A percentile compares a stretch with the other conserved stretches of the same genome.
Conservation (phyloP, 1,140 invertebrate species). For the Euglossa dilemma region DNA sequence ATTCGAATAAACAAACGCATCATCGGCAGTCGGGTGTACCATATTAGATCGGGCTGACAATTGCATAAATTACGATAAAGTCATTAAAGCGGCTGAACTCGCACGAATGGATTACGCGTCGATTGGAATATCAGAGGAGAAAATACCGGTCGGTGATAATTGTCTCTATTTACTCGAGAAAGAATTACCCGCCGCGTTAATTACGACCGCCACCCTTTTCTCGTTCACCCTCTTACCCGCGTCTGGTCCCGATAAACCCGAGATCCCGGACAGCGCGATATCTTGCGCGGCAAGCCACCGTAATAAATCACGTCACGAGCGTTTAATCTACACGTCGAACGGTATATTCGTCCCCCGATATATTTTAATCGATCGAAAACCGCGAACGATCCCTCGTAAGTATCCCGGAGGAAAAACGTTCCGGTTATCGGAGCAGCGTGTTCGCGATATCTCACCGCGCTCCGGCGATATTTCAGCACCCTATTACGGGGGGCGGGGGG, state of each 20-base stretch:
- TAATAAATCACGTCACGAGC: not conserved
- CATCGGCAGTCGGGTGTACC: no score
- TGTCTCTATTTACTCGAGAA: no score
- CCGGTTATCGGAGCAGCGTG: constrained; percentile 19
- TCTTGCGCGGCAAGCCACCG: not conserved
- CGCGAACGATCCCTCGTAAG: not conserved
- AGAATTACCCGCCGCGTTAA: not conserved
- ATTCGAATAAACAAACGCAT: no score
- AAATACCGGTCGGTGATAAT: not conserved
- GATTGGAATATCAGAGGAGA: not conserved
- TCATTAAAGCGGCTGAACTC: not conserved
- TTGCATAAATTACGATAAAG: not conserved
- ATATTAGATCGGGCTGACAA: not conserved
- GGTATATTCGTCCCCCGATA: no score
- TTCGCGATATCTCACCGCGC: constrained; percentile 4
- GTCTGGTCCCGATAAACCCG: not conserved
- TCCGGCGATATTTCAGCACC: constrained; percentile 38
- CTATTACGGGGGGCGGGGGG: constrained; percentile 16
- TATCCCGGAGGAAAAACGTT: not conserved
- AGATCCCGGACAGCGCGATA: not conserved
- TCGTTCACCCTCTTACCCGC: not conserved
- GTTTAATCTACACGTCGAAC: not conserved
- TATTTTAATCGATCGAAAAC: constrained; percentile 11
- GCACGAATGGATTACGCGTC: no score
- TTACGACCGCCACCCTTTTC: not conserved